These are phyloP conservation scores for Drosophila nasuta DNA, from an alignment of 1,140 invertebrate genomes.

Conservation along the genomic window DNA sequence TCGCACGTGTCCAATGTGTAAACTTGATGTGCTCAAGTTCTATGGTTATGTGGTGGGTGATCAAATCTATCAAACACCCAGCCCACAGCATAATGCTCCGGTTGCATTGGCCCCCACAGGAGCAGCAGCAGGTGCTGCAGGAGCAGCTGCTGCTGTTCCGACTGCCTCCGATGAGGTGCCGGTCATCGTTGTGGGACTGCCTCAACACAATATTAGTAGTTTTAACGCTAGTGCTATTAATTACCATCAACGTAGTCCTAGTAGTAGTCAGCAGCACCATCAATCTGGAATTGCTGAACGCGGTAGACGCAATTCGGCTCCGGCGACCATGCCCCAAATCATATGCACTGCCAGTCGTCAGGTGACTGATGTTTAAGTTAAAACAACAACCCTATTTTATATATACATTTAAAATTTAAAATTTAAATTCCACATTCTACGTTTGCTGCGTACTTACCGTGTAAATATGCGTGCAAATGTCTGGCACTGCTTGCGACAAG, in stretches of 20 bases:
- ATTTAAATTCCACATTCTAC: conserved; percentile 39
- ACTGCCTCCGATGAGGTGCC: conserved; percentile 66
- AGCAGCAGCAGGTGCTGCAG: conserved; percentile 12
- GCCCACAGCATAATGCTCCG: conserved; percentile 66
- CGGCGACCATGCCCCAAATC: conserved; percentile 68
- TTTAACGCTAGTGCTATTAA: conserved; percentile 61
- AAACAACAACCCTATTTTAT: background rate
- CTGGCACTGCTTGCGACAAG: conserved; percentile 20
- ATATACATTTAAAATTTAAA: background rate
- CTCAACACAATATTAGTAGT: conserved; percentile 63
- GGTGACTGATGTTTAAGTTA: conserved; percentile 79
- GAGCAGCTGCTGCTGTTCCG: conserved; percentile 7
- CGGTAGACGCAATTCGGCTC: conserved; percentile 74
- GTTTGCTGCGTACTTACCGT: conserved; percentile 48
- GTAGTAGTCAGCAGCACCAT: conserved; percentile 61
- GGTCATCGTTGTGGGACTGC: conserved; percentile 74
- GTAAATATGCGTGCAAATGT: conserved; percentile 42
- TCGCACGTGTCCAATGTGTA: conserved; percentile 97
- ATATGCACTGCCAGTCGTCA: conserved; percentile 81
- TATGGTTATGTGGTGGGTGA: conserved; percentile 93
- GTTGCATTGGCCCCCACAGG: conserved; percentile 26
- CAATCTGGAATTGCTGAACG: conserved; percentile 40
- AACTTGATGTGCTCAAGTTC: conserved; percentile 96
- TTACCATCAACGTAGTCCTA: conserved; percentile 74
- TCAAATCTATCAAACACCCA: conserved; percentile 80